These are phyloP conservation scores for Chelidonichthys spinosus DNA, from an alignment of 2,797 vertebrate genomes.

Conservation along the genomic window DNA sequence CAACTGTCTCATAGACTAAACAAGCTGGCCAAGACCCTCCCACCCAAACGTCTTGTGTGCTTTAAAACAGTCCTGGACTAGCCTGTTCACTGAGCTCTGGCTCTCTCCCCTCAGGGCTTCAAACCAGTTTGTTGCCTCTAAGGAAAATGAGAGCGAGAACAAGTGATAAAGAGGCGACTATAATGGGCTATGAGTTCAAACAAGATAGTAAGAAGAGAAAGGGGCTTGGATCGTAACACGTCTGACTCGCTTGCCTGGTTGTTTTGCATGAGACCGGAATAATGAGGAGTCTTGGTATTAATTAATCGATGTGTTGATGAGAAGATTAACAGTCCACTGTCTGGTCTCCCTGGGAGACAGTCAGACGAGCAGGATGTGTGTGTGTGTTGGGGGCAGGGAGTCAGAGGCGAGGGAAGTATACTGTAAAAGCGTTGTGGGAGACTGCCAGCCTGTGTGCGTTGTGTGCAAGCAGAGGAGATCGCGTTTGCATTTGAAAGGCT, in stretches of 20 bases:
- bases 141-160: constrained; percentile 52
- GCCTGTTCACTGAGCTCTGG: constrained; percentile 42
- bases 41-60: constrained; percentile 46
- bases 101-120: constrained; percentile 18
- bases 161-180: constrained; percentile 36
- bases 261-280: constrained; percentile 57
- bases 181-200: constrained; percentile 57
- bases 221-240: constrained; percentile 31
- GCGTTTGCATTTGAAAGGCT: constrained; percentile 79
- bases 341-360: constrained; percentile 71
- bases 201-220: constrained; percentile 44
- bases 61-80: constrained; percentile 56
- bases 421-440: constrained; percentile 62
- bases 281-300: constrained; percentile 65
- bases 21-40: constrained; percentile 61
- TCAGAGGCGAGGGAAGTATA: constrained; percentile 42
- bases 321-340: constrained; percentile 68
- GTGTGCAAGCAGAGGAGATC: constrained; percentile 39
- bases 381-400: constrained; percentile 46
- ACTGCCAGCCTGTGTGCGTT: constrained; percentile 46
- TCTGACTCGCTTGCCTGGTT: constrained; percentile 34
- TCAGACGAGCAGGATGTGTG: constrained; percentile 44
- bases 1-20: constrained; percentile 75
- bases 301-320: constrained; percentile 68
- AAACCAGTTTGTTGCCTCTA: constrained; percentile 57